Percentiles rank a stretch among this genome's conserved stretches.
Evolutionary conservation across 2,797 vertebrate genomes (phyloP).

Genomic region (Peromyscus attwateri): DNA sequence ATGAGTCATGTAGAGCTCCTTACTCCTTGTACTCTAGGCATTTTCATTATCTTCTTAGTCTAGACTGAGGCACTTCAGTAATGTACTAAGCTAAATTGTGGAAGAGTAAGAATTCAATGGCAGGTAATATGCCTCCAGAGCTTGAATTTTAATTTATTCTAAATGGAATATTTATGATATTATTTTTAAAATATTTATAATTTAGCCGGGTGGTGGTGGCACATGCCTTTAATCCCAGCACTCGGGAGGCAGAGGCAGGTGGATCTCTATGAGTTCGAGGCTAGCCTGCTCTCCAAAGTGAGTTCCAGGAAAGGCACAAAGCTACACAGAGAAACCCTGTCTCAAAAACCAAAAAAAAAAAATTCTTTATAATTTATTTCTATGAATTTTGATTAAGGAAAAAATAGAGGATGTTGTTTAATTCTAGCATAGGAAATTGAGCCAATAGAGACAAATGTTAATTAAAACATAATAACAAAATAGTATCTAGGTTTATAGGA

Average conservation of each 20-base stretch:
- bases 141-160: slow-evolving; percentile 33
- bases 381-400: not conserved
- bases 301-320: no score
- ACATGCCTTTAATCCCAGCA: no score
- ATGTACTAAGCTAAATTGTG: not conserved
- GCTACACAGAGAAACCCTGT: no score
- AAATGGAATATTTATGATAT: not conserved
- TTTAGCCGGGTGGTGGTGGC: not conserved
- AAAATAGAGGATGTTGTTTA: not conserved
- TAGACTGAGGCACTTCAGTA: not conserved
- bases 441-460: not conserved
- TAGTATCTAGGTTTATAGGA: not conserved
- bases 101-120: not conserved
- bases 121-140: not conserved
- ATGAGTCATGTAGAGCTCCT: not conserved
- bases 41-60: not conserved
- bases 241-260: no score
- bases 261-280: no score
- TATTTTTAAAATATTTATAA: slow-evolving; percentile 27
- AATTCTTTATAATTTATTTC: slow-evolving; percentile 52
- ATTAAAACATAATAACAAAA: not conserved
- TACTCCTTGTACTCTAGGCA: not conserved
- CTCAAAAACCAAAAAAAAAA: no score
- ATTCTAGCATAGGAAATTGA: not conserved
- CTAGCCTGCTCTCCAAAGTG: no score